Conservation (phyloP, 64 coral and sea anemone species). For the Orbicella faveolata region DNA sequence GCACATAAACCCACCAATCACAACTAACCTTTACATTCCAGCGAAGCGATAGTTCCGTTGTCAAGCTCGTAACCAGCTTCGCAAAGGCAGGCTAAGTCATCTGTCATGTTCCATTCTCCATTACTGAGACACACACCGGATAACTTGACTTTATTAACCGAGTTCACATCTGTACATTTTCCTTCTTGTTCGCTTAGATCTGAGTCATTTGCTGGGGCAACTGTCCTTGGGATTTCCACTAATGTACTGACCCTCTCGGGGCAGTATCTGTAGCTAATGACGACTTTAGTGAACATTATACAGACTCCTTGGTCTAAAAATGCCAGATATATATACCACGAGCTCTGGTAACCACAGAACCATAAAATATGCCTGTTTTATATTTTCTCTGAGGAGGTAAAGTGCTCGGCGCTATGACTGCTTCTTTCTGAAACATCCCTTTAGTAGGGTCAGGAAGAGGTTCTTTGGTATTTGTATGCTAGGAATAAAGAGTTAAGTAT, state of each 20-base stretch:
- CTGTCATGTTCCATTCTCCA: conserved; percentile 51
- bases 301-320: conserved; percentile 57
- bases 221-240: conserved; percentile 26
- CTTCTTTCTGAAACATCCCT: not conserved
- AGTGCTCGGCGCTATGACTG: not conserved
- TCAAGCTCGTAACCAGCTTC: conserved; percentile 21
- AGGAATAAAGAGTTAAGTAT: conserved; percentile 20
- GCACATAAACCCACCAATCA: not conserved
- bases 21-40: not conserved
- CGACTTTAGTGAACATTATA: not conserved
- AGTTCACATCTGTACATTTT: not conserved
- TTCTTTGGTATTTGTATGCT: conserved; percentile 1
- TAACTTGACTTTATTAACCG: not conserved
- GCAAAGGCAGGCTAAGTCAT: conserved; percentile 15
- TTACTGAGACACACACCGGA: conserved; percentile 18
- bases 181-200: not conserved
- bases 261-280: conserved; percentile 28
- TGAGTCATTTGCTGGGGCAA: conserved; percentile 20
- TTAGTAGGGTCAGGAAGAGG: not conserved
- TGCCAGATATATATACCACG: conserved; percentile 20
- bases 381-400: no score
- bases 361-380: not conserved
- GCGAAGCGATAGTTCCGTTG: not conserved
- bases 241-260: conserved; percentile 2
- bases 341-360: not conserved